Evolutionary conservation across 2,113 vertebrate genomes (phyloP), one percentile per base, ranked within the genome.

Genomic region (Electrona antarctica): DNA sequence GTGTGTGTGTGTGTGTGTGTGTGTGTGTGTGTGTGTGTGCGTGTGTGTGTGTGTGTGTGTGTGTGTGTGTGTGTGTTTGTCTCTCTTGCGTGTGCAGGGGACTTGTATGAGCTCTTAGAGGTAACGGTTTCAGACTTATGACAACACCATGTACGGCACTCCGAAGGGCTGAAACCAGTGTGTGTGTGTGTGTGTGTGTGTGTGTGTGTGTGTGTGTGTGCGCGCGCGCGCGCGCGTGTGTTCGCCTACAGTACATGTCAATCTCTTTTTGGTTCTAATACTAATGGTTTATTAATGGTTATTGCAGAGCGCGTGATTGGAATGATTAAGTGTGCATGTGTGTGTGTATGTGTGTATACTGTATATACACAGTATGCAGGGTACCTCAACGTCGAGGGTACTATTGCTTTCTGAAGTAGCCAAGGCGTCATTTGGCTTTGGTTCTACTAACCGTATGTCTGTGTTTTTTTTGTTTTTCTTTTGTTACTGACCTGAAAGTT

Each of bases 381-480:
- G 66, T 81, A 88, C 77, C 81, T 75, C 69, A 82, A 83, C 82
- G 74, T 85, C 67, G 48, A n/a, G 80, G 50, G 15, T 66, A 81
- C 80, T 90, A 92, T 92, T 91, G 88, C 89, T 90, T 88, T 84
- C 56, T 78, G 61, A 84, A 67, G 56, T 77, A 71, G 76, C 84
- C 86, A 82, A 87, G 83, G 63, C 10, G 21, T 75, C 45, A 58
- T 69, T 72, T 74, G 64, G 76, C 78, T 91, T 89, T 87, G 84
- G 85, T 71, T 87, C 58, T 45, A 33, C 13, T 54, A 21, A n/a
- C n/a, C n/a, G n/a, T n/a, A n/a, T n/a, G n/a, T n/a, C n/a, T n/a
- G n/a, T n/a, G n/a, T 9, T 63, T 13, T 52, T 51, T 28, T 49
- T 71, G 60, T n/a, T 8, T 55, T 60, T 45, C 60, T 33, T 59